Percentiles rank a stretch among this genome's conserved stretches.
Conservation (phyloP, 1,140 invertebrate genomes). For the Zeugodacus cucurbitae region DNA sequence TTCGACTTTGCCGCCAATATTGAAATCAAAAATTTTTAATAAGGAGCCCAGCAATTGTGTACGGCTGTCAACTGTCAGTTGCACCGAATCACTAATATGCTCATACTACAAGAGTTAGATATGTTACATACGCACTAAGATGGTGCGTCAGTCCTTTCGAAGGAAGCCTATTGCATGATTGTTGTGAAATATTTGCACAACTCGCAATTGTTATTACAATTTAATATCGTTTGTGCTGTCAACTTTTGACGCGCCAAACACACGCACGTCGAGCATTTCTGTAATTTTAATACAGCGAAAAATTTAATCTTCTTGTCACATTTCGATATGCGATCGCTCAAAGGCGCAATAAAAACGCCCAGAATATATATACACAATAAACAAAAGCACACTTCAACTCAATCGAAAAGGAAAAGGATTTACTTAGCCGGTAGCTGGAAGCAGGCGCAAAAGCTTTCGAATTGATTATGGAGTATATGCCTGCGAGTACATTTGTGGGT, state of each 20-base stretch:
- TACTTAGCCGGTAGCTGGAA: not conserved
- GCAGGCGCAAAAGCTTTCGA: not conserved
- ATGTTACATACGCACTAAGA: not conserved
- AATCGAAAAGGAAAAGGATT: not conserved
- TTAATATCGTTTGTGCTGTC: not conserved
- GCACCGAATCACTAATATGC: not conserved
- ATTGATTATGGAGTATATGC: not conserved
- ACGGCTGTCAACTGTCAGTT: not conserved
- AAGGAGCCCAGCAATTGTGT: not conserved
- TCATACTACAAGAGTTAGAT: not conserved
- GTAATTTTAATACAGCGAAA: not conserved
- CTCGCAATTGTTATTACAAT: not conserved
- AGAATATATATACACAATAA: not conserved
- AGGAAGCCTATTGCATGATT: not conserved
- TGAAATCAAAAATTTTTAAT: not conserved
- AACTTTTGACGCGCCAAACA: not conserved
- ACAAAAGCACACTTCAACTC: not conserved
- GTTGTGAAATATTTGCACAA: not conserved
- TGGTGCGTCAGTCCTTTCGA: not conserved
- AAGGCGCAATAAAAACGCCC: not conserved
- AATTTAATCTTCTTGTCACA: slow-evolving; percentile 33
- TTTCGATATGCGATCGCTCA: not conserved
- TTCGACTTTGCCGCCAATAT: not conserved
- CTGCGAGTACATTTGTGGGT: not conserved
- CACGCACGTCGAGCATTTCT: not conserved